Evolutionary conservation across 2,797 vertebrate genomes (phyloP), one percentile per base, ranked within the genome.

Genomic region (Channa striata): DNA sequence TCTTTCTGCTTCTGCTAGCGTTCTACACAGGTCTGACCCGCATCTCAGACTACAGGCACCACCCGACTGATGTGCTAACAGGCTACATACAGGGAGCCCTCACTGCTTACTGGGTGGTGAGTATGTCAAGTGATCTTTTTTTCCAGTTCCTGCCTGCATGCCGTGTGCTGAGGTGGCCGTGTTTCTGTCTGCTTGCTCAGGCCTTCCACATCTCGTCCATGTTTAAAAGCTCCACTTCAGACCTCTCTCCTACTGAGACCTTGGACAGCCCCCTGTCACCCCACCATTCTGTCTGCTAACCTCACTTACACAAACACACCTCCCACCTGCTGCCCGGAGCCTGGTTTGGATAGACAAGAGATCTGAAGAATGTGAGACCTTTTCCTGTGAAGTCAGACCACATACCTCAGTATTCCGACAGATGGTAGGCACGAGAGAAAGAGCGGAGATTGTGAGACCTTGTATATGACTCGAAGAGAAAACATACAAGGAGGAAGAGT

Each of bases 51-150:
- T 87, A 91, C 78, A 72, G 82, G 67, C 94, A 94, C 68, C 93
- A 94, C 62, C 90, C 90, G 0, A 84, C 88, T 0, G 92, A 95
- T 0, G 91, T 93, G 16, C 33, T 91, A 8, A 79, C 89, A 1
- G 90, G 93, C 36, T 91, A 92, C 82, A 63, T 93, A 20, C 92
- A 93, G 72, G 94, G 94, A 43, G 92, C 91, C 0, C 53, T 93
- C 39, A 93, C 92, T 20, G 94, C 93, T n/a, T 93, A 90, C 88
- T 94, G 93, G 92, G 92, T 92, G 90, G 93, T 94, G 73, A 93
- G 93, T 92, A 74, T 6, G 30, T 20, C 44, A 16, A 8, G 1
- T 16, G 50, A 57, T 44, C 46, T 61, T 46, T 25, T 54, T 74
- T 67, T 67, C 6, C 33, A 16, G 36, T 58, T 20, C 11, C 0